phyloP scores from a whole-genome alignment of 2,888 invertebrate species.

The Germaria angustata region DNA sequence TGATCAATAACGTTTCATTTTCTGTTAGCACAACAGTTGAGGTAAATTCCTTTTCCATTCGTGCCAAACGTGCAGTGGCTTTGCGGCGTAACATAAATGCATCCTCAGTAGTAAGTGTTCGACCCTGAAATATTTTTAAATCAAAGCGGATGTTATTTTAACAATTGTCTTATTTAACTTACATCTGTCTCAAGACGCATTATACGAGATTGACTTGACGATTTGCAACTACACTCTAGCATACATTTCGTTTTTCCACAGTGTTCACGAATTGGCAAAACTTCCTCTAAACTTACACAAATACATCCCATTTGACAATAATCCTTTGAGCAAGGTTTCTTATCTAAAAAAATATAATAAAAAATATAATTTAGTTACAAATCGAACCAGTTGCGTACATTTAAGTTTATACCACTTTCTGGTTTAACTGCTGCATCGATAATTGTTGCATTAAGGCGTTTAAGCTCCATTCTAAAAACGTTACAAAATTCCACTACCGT shows the following conservation, averaged over 20 bases:
- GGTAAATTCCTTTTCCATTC: slow-evolving; percentile 86
- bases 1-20: slow-evolving; percentile 84
- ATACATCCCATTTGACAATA: slow-evolving; percentile 85
- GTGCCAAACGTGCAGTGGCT: slow-evolving; percentile 82
- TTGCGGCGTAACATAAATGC: slow-evolving; percentile 78
- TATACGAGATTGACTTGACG: slow-evolving; percentile 72
- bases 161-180: slow-evolving; percentile 29
- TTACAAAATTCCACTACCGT: slow-evolving; percentile 10
- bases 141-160: neutral
- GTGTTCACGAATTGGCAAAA: slow-evolving; percentile 81
- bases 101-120: slow-evolving; percentile 77
- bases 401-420: slow-evolving; percentile 70
- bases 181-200: slow-evolving; percentile 78
- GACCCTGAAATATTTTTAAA: slow-evolving; percentile 70
- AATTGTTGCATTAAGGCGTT: slow-evolving; percentile 84
- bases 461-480: slow-evolving; percentile 81
- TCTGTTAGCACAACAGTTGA: slow-evolving; percentile 85
- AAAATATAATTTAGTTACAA: neutral
- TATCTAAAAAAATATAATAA: slow-evolving; percentile 67
- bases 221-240: slow-evolving; percentile 80
- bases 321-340: slow-evolving; percentile 81
- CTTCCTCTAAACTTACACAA: slow-evolving; percentile 82
- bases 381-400: neutral
- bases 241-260: slow-evolving; percentile 82
- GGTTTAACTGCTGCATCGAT: slow-evolving; percentile 81